These are phyloP conservation scores for Rhagonycha lutea DNA, from an alignment of 2,888 invertebrate genomes.

Conservation along the genomic window DNA sequence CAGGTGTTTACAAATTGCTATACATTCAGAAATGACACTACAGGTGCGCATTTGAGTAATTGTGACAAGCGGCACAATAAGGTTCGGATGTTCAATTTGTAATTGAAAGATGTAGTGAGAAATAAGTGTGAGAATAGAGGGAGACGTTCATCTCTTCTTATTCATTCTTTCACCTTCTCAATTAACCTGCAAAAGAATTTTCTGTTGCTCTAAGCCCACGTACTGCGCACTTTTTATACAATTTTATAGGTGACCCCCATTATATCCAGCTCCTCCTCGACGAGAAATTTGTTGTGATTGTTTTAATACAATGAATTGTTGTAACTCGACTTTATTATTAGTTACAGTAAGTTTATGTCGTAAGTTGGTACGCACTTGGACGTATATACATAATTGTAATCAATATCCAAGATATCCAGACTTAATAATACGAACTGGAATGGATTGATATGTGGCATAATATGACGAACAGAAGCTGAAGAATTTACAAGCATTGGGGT, in stretches of 20 bases:
- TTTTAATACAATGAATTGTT: no score
- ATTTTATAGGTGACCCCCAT: background rate
- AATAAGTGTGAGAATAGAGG: background rate
- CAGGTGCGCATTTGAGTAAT: background rate
- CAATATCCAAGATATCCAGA: no score
- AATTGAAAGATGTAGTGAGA: background rate
- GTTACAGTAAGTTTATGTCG: background rate
- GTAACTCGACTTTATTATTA: background rate
- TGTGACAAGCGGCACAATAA: background rate
- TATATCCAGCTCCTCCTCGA: background rate
- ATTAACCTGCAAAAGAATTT: background rate
- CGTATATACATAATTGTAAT: no score
- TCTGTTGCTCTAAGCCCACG: background rate
- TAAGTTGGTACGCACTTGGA: no score
- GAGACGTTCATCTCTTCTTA: no score
- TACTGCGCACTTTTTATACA: background rate
- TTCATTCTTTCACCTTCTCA: background rate
- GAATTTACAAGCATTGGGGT: no score
- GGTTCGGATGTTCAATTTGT: background rate
- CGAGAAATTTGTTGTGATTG: background rate
- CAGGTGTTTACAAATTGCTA: background rate
- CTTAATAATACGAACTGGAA: no score
- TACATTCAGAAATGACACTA: background rate
- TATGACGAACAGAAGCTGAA: no score
- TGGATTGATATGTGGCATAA: no score